Percentiles rank a stretch among this genome's conserved stretches.
These are phyloP conservation scores for Copsychus sechellarum DNA, from an alignment of 2,113 vertebrate species.

Conservation along the genomic window DNA sequence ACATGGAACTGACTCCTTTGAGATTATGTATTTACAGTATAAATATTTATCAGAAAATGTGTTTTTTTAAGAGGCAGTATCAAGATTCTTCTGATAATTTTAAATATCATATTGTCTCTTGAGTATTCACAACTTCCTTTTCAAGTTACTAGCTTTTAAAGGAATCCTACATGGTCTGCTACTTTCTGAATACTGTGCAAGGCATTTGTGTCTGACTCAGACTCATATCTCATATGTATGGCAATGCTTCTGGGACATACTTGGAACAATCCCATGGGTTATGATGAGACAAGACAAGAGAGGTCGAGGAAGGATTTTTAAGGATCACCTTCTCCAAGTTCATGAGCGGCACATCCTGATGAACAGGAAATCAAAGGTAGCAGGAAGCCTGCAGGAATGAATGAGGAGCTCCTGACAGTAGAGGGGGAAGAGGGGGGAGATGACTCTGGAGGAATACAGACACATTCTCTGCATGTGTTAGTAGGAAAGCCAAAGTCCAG, in stretches of 20 bases:
- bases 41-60: background rate
- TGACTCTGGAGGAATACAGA: background rate
- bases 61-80: background rate
- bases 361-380: background rate
- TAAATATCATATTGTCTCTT: background rate
- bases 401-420: background rate
- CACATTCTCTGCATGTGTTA: background rate
- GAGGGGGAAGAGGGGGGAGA: background rate
- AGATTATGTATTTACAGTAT: background rate
- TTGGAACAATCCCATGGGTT: background rate
- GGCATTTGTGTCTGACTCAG: background rate
- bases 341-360: background rate
- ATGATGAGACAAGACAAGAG: background rate
- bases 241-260: background rate
- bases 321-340: background rate
- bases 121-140: background rate
- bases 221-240: background rate
- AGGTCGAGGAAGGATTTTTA: background rate
- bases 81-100: background rate
- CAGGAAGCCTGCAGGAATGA: background rate
- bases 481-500: background rate
- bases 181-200: background rate
- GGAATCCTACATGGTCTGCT: background rate
- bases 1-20: background rate
- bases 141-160: background rate